Percentiles rank a stretch among this genome's conserved stretches.
Conservation (phyloP, 2,888 invertebrate species). For the Ophion obscuratus region DNA sequence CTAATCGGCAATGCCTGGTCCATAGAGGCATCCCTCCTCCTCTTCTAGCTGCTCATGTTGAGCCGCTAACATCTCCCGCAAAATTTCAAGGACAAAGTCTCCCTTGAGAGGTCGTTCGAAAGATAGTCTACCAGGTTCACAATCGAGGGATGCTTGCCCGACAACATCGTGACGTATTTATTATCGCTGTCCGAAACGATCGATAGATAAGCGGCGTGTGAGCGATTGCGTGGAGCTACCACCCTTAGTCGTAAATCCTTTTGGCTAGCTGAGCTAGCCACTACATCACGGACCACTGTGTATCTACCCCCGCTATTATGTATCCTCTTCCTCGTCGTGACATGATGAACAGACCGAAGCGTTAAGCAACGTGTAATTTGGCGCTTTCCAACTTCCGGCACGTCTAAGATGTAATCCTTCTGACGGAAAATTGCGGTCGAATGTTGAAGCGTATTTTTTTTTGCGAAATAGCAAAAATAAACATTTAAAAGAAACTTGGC, state of each 20-base stretch:
- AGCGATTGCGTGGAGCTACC: constrained; percentile 28
- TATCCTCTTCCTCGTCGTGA: constrained; percentile 23
- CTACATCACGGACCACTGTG: constrained; percentile 11
- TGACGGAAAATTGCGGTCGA: background rate
- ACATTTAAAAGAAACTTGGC: background rate
- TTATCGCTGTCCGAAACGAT: constrained; percentile 49
- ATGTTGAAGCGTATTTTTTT: background rate
- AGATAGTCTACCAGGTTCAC: constrained; percentile 18
- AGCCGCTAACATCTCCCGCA: too few relatives aligned
- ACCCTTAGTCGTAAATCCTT: constrained; percentile 56
- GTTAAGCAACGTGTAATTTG: constrained; percentile 18
- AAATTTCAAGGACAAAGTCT: too few relatives aligned
- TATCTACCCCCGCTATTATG: constrained; percentile 12
- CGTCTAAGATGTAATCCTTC: background rate
- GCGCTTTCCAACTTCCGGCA: background rate
- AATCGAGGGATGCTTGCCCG: constrained; percentile 21
- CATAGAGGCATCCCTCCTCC: too few relatives aligned
- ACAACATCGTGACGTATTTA: constrained; percentile 53
- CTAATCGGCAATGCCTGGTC: too few relatives aligned
- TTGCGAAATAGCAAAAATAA: background rate
- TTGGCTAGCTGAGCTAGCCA: constrained; percentile 14
- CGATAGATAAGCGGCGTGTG: constrained; percentile 55
- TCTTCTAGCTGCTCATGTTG: too few relatives aligned
- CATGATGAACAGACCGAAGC: constrained; percentile 35
- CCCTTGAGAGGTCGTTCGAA: constrained; percentile 14